Evolutionary conservation across 2,113 vertebrate genomes (phyloP).

Genomic region (Lepus timidus): DNA sequence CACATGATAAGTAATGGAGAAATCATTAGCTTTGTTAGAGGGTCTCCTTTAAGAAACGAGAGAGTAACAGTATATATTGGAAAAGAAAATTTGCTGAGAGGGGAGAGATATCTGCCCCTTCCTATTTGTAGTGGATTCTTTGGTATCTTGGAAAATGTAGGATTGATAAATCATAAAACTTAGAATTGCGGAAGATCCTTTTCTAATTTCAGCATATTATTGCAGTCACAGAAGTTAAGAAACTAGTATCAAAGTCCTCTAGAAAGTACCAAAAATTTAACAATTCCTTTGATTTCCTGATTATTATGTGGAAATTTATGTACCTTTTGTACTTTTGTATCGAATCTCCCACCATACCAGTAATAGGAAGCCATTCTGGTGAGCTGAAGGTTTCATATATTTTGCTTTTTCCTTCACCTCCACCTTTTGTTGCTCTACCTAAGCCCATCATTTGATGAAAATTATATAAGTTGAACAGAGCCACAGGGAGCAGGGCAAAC

Average conservation of each 20-base stretch:
- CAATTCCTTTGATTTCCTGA: not conserved
- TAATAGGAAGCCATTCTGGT: not conserved
- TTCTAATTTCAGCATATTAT: slow-evolving; percentile 15
- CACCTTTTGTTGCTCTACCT: not conserved
- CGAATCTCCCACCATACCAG: not conserved
- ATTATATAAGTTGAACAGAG: not conserved
- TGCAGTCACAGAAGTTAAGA: not conserved
- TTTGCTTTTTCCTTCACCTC: not conserved
- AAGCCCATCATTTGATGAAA: not conserved
- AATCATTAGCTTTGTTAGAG: not conserved
- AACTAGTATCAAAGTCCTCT: not conserved
- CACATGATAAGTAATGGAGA: not conserved
- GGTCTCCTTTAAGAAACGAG: not conserved
- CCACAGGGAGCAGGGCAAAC: not conserved
- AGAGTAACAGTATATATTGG: not conserved
- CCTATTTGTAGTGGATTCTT: not conserved
- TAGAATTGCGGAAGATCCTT: not conserved
- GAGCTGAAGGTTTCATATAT: not conserved
- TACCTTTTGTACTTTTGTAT: not conserved
- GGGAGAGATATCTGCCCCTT: not conserved
- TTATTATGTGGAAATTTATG: not conserved
- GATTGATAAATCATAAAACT: not conserved
- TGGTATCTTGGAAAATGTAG: not conserved
- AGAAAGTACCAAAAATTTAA: not conserved
- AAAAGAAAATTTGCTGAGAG: not conserved